A percentile compares a stretch with the other conserved stretches of the same genome.
These are phyloP conservation scores for Ciconia maguari DNA, from an alignment of 2,113 vertebrate species.

Conservation along the genomic window DNA sequence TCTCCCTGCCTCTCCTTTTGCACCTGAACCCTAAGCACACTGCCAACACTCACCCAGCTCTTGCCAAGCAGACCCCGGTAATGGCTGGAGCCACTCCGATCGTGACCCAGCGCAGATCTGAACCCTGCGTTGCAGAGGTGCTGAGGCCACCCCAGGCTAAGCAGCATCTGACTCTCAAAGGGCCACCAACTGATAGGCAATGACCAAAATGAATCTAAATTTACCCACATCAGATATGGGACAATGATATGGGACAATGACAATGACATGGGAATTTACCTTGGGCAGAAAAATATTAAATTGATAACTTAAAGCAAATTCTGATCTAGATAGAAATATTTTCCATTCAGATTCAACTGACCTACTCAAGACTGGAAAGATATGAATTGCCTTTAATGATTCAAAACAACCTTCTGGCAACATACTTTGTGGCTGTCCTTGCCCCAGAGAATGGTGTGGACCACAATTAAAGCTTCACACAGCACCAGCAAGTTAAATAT, in stretches of 20 bases:
- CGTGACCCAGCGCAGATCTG: fast-evolving
- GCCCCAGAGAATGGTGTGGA: background rate
- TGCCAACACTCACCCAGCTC: background rate
- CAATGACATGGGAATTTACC: background rate
- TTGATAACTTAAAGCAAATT: background rate
- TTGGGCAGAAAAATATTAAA: background rate
- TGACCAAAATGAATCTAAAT: background rate
- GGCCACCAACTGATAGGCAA: background rate
- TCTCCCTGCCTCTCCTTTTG: background rate
- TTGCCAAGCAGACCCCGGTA: background rate
- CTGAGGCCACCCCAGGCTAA: background rate
- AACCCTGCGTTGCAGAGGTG: background rate
- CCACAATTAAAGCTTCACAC: background rate
- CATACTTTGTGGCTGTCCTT: background rate
- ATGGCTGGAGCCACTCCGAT: background rate
- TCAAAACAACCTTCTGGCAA: background rate
- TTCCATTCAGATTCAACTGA: background rate
- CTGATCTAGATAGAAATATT: background rate
- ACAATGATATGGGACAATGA: background rate
- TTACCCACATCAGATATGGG: background rate
- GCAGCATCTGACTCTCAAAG: background rate
- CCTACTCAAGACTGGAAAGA: background rate
- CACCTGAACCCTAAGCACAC: background rate
- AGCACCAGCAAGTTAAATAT: background rate
- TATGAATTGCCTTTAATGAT: background rate